These are phyloP conservation scores for Heterodera filipjevi DNA, from an alignment of 2,888 invertebrate species.

Conservation along the genomic window DNA sequence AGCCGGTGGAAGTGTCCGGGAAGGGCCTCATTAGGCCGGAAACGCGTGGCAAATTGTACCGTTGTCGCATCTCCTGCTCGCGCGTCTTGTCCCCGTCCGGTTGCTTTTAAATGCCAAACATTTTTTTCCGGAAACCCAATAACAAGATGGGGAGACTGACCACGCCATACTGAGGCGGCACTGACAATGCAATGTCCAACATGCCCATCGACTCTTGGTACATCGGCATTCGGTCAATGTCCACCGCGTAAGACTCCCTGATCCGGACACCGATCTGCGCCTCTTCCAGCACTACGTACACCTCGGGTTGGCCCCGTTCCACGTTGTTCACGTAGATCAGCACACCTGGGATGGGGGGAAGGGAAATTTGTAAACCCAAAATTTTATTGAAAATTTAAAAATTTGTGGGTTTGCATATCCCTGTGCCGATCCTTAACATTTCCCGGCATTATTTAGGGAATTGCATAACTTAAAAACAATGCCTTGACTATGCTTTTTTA, in stretches of 20 bases:
- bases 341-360: slow-evolving; percentile 47
- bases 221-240: slow-evolving; percentile 61
- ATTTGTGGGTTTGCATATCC: background rate
- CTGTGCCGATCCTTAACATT: background rate
- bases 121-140: background rate
- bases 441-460: background rate
- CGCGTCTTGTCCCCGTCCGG: slow-evolving; percentile 64
- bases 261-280: slow-evolving; percentile 58
- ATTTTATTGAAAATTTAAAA: too few relatives aligned
- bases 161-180: slow-evolving; percentile 64
- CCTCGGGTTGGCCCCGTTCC: slow-evolving; percentile 62
- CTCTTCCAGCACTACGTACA: slow-evolving; percentile 64
- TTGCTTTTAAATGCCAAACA: slow-evolving; percentile 36
- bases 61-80: slow-evolving; percentile 53
- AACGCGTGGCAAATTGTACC: slow-evolving; percentile 60
- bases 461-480: background rate
- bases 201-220: slow-evolving; percentile 64
- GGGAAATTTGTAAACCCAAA: slow-evolving; percentile 8
- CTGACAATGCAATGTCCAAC: slow-evolving; percentile 59
- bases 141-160: slow-evolving; percentile 39
- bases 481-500: background rate
- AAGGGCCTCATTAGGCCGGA: slow-evolving; percentile 62
- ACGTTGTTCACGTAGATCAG: slow-evolving; percentile 65
- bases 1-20: slow-evolving; percentile 61
- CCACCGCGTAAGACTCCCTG: slow-evolving; percentile 58